Evolutionary conservation across 2,113 vertebrate species (phyloP).

Genomic region (Nycticorax nycticorax): DNA sequence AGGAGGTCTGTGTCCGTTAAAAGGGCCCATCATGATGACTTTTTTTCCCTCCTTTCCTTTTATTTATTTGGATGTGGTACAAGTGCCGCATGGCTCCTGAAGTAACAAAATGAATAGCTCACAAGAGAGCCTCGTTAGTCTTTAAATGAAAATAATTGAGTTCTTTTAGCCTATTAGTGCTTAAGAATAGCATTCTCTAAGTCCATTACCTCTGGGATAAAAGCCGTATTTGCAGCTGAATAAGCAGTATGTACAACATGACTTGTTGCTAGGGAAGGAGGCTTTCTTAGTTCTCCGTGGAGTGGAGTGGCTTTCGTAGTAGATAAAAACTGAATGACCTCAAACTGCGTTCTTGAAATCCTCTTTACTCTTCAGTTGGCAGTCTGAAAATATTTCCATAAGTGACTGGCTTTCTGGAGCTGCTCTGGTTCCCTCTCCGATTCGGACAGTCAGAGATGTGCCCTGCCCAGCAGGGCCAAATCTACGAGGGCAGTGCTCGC

Average conservation of each 20-base stretch:
- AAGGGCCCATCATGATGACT: background rate
- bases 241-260: conserved; percentile 20
- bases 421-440: background rate
- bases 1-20: background rate
- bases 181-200: conserved; percentile 62
- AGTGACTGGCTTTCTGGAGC: background rate
- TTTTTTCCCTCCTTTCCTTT: background rate
- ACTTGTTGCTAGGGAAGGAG: conserved; percentile 44
- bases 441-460: accelerated
- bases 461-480: background rate
- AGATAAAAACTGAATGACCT: conserved; percentile 24
- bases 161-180: conserved; percentile 54
- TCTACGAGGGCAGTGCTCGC: accelerated
- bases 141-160: conserved; percentile 38
- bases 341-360: background rate
- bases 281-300: background rate
- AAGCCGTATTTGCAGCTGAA: conserved; percentile 53
- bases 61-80: conserved; percentile 12
- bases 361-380: conserved; percentile 4
- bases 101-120: conserved; percentile 17
- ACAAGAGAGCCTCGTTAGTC: conserved; percentile 36
- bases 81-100: background rate
- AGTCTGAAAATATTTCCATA: background rate
- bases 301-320: background rate
- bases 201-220: conserved; percentile 60